These are phyloP conservation scores for Melanocharis versteri DNA, from an alignment of 2,113 vertebrate genomes.

Conservation along the genomic window DNA sequence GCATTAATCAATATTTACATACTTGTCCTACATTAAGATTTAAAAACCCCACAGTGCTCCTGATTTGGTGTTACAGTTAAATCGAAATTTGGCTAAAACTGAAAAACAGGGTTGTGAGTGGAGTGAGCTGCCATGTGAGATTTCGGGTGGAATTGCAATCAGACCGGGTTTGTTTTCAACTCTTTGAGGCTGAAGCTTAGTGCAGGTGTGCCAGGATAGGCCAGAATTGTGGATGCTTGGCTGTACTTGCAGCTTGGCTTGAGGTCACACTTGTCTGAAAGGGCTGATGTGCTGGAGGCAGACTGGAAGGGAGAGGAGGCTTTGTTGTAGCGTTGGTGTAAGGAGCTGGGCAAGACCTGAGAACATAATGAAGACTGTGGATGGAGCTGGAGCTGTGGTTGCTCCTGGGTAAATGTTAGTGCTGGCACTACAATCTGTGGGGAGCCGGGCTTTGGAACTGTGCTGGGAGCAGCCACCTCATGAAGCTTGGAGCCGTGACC, in stretches of 20 bases:
- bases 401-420: neutral
- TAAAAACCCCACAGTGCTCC: neutral
- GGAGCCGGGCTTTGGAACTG: neutral
- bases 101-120: neutral
- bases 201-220: neutral
- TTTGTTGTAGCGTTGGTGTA: neutral
- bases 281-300: neutral
- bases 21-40: neutral
- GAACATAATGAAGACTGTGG: neutral
- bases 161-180: neutral
- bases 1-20: neutral
- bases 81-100: neutral
- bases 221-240: neutral
- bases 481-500: neutral
- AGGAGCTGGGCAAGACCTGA: neutral
- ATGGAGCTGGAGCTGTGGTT: neutral
- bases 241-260: neutral
- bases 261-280: neutral
- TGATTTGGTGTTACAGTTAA: neutral
- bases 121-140: neutral
- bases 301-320: neutral
- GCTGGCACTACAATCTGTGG: fast-evolving
- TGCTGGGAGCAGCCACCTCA: neutral
- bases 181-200: neutral
- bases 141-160: neutral